Evolutionary conservation across 2,113 vertebrate genomes (phyloP).

Genomic region (Ammodytes dubius): DNA sequence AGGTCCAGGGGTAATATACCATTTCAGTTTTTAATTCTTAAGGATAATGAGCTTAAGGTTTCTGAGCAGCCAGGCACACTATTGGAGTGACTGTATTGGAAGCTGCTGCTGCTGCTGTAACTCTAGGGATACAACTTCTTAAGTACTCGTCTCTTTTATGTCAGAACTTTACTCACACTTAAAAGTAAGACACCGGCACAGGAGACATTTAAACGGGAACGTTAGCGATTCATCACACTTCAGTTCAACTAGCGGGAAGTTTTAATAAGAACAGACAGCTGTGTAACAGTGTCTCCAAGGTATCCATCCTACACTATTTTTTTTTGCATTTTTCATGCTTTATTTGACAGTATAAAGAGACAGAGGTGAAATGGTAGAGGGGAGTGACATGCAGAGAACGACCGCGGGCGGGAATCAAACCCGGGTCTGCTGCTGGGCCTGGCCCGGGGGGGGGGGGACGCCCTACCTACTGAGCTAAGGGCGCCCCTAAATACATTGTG

Average conservation of each 20-base stretch:
- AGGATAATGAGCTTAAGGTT: slow-evolving; percentile 83
- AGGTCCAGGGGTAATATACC: slow-evolving; percentile 74
- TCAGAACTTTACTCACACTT: slow-evolving; percentile 71
- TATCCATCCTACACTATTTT: slow-evolving; percentile 23
- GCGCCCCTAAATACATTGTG: background rate
- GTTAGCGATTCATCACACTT: slow-evolving; percentile 75
- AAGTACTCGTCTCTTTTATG: slow-evolving; percentile 78
- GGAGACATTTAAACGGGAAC: slow-evolving; percentile 72
- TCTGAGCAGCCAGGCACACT: slow-evolving; percentile 62
- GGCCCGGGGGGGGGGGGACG: too few relatives aligned
- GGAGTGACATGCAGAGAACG: too few relatives aligned
- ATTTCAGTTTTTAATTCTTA: slow-evolving; percentile 79
- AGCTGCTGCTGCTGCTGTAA: slow-evolving; percentile 39
- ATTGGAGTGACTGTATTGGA: slow-evolving; percentile 56
- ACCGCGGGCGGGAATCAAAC: too few relatives aligned
- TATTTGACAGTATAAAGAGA: too few relatives aligned
- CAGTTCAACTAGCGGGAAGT: slow-evolving; percentile 51
- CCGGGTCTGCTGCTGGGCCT: too few relatives aligned
- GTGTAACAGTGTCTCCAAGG: slow-evolving; percentile 33
- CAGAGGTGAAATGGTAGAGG: too few relatives aligned
- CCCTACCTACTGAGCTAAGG: too few relatives aligned
- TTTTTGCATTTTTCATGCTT: background rate
- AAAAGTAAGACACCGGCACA: slow-evolving; percentile 49
- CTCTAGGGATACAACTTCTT: slow-evolving; percentile 78
- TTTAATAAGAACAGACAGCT: slow-evolving; percentile 55